Base-by-base conservation (phyloP, 2,113 vertebrate species). In the Mirza zaza region DNA sequence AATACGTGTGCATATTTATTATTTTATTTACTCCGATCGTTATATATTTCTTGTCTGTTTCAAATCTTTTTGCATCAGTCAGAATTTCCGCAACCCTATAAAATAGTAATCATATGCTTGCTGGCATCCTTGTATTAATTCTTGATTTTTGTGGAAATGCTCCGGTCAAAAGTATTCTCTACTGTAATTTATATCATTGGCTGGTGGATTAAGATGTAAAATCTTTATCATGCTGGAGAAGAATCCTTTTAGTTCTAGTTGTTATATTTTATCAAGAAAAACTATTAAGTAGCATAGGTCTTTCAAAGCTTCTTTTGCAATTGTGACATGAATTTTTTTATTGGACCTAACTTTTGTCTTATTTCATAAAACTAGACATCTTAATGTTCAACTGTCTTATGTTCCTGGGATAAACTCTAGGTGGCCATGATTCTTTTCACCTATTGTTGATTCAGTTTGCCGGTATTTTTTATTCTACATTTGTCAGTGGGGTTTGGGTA, bases 241-340 rank as follows among this genome's bases (percentile, higher is more conserved):
- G 23, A 87, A 81, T 68, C 27, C 11, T 80, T 81, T 87, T 75
- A 80, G 17, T 50, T 87, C 67, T 81, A 73, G 25, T 36, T 59
- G 32, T 25, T 63, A 21, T 67, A 18, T 81, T 80, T 85, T 80
- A 59, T 67, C 36, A 86, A 34, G 73, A 96, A 50, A 48, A 81
- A 42, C 27, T 75, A 82, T 65, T 50, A 67, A 67, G 9, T 20
- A 71, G 6, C 13, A 57, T 36, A 34, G 14, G 20, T 48, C 36
- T 81, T 75, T 68, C 15, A 25, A 87, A 12, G 29, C 42, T 32
- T 90, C n/a, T 59, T 93, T 77, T 85, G 73, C 90, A 94, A 85
- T 75, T 75, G 25, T 32, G n/a, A 14, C 57, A 32, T 50, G 36
- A 86, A 87, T 91, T 91, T 85, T 86, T 29, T 94, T 90, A 91